Evolutionary conservation across 2,888 invertebrate species (phyloP), one percentile per base, ranked within the genome.

Genomic region (Nomada flava): DNA sequence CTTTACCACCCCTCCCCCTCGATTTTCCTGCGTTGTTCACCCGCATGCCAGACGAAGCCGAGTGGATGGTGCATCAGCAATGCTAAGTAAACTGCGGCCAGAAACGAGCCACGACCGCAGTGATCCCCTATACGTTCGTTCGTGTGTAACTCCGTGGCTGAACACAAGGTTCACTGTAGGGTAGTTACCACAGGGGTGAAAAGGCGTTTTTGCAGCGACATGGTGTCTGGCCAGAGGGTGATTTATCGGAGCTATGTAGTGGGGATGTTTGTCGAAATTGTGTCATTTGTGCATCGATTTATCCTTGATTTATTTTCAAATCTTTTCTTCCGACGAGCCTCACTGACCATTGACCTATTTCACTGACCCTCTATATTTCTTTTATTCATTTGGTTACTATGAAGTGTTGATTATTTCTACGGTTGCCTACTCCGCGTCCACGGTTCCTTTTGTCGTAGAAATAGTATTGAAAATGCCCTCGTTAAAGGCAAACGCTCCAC

Each of bases 1-100:
- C 36, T 67, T 57, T 20, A 13, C 74, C 53, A 52, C 62, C 23
- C 64, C 26, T 29, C 64, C 26, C 64, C 53, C 64, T 10, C 36
- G n/a, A 23, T 62, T 62, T 64, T 62, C 70, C 69, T 42, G 15
- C 75, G 76, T 70, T 71, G 67, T 63, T 68, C 78, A 26, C 76
- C 82, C 71, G 79, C 68, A 71, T 65, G 67, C 52, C 59, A 44
- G 72, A 53, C 72, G 20, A 59, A n/a, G 26, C 50, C 60, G 50
- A 83, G 79, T 78, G 90, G 90, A 89, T 90, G 89, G 92, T 91
- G 91, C 91, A 93, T 93, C 92, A 91, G 91, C 91, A 92, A 92
- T 92, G 92, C 91, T 92, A 91, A 92, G 92, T 89, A 91, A 92
- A 92, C 92, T 90, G 90, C 86, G 89, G 86, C 83, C 72, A 59